Evolutionary conservation across 2,113 vertebrate species (phyloP).

Genomic region (Tympanuchus pallidicinctus): DNA sequence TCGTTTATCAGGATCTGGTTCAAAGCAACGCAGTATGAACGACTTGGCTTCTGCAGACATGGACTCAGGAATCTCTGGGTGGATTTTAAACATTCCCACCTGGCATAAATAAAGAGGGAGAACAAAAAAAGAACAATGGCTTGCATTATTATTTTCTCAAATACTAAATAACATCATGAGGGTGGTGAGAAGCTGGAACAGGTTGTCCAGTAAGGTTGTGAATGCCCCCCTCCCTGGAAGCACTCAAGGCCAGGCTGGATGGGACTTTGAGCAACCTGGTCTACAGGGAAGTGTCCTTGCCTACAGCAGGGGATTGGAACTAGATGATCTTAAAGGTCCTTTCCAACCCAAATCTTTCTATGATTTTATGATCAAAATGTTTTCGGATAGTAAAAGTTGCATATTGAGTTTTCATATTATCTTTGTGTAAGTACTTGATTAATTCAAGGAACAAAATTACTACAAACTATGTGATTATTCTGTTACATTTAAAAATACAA

Average conservation of each 20-base stretch:
- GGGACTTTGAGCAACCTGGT: too few species aligned
- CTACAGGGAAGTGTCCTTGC: too few species aligned
- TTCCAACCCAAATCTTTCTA: too few species aligned
- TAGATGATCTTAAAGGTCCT: too few species aligned
- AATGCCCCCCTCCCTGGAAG: too few species aligned
- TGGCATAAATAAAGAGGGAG: conserved; percentile 53
- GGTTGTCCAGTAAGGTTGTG: too few species aligned
- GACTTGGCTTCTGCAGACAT: conserved; percentile 97
- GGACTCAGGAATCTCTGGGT: conserved; percentile 97
- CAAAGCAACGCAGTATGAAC: conserved; percentile 95
- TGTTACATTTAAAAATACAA: background rate
- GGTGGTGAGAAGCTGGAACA: too few species aligned
- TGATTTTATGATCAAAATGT: background rate
- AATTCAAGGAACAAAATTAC: background rate
- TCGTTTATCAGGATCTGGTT: conserved; percentile 93
- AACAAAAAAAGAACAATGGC: background rate
- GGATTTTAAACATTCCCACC: conserved; percentile 99
- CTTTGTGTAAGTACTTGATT: background rate
- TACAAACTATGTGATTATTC: background rate
- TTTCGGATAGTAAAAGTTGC: background rate
- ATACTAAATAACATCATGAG: conserved; percentile 48
- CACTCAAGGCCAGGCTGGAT: too few species aligned
- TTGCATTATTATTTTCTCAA: conserved; percentile 74
- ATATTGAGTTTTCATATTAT: background rate
- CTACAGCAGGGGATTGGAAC: too few species aligned